These are phyloP conservation scores for Parauchenoglanis punctatus DNA, from an alignment of 2,797 vertebrate genomes.

Conservation along the genomic window DNA sequence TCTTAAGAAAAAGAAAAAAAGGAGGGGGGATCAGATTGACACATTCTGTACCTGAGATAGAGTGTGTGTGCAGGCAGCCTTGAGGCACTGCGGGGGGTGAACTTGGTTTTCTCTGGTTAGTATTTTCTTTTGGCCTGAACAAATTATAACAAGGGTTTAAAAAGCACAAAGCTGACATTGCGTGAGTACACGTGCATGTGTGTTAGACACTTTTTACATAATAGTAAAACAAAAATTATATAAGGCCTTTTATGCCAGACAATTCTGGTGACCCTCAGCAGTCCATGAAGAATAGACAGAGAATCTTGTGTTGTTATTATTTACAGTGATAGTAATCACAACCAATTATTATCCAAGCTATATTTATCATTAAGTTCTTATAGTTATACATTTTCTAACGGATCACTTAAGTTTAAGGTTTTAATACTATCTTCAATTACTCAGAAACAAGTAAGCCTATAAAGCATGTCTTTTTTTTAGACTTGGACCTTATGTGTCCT, in stretches of 20 bases:
- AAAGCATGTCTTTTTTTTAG: not conserved
- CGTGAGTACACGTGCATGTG: not conserved
- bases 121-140: not conserved
- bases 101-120: not conserved
- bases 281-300: not conserved
- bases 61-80: not conserved
- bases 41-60: slow-evolving; percentile 24
- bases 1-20: slow-evolving; percentile 7
- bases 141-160: not conserved
- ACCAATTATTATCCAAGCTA: not conserved
- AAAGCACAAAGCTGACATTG: not conserved
- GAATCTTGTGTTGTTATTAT: not conserved
- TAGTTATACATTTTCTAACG: not conserved
- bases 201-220: not conserved
- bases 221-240: not conserved
- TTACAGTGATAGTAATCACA: not conserved
- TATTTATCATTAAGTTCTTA: not conserved
- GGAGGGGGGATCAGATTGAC: slow-evolving; percentile 12
- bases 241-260: not conserved
- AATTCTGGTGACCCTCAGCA: not conserved
- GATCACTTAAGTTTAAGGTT: not conserved
- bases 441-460: not conserved
- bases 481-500: not conserved
- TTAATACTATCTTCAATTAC: not conserved
- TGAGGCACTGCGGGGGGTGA: not conserved